phyloP scores from a whole-genome alignment of 2,797 vertebrate genomes.

The Mormyrus hasselquistii region DNA sequence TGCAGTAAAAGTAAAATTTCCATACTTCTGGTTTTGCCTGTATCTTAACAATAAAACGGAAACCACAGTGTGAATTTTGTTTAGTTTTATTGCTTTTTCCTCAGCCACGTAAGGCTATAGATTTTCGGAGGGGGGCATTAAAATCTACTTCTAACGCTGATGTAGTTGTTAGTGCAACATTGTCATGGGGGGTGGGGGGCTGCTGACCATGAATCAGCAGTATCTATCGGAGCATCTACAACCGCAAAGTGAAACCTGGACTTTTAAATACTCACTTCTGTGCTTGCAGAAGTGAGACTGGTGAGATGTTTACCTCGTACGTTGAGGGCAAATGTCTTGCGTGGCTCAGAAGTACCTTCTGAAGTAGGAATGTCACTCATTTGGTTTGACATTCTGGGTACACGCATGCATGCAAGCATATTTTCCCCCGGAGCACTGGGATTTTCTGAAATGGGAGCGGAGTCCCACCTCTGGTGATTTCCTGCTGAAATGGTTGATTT shows the following conservation, averaged over 20 bases:
- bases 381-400: not conserved
- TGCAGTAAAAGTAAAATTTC: not conserved
- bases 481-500: not conserved
- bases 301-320: not conserved
- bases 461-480: not conserved
- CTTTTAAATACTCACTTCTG: not conserved
- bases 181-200: not conserved
- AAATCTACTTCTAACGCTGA: not conserved
- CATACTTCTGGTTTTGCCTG: not conserved
- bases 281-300: not conserved
- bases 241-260: not conserved
- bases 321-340: not conserved
- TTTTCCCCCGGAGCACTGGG: not conserved
- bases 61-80: not conserved
- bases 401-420: not conserved
- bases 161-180: not conserved
- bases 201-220: not conserved
- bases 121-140: not conserved
- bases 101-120: not conserved
- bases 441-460: not conserved
- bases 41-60: not conserved
- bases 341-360: not conserved
- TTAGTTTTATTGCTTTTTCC: not conserved
- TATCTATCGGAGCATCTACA: not conserved
- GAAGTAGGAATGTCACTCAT: not conserved